Percentiles rank a stretch among this genome's conserved stretches.
Conservation (phyloP, 2,888 invertebrate genomes). For the Lydus trimaculatus region DNA sequence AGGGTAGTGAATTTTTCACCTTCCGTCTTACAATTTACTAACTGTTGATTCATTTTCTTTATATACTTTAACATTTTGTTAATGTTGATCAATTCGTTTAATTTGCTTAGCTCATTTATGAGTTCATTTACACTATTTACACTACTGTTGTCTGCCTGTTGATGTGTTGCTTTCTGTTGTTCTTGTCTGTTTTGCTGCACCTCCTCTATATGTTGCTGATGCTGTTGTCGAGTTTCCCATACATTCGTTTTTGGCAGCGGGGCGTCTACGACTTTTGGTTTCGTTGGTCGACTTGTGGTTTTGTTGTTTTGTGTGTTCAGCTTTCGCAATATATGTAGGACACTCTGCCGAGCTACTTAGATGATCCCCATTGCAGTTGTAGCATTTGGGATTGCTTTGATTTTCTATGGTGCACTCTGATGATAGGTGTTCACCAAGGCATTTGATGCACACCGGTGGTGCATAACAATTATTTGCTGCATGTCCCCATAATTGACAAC, state of each 20-base stretch:
- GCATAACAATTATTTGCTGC: slow-evolving; percentile 8
- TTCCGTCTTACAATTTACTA: neutral
- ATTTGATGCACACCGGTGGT: slow-evolving; percentile 11
- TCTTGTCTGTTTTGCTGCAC: neutral
- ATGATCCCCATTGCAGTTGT: slow-evolving; percentile 11
- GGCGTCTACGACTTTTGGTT: neutral
- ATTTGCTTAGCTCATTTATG: neutral
- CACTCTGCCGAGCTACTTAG: slow-evolving; percentile 9
- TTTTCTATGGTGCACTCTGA: neutral
- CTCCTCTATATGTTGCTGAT: neutral
- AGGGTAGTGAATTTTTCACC: neutral
- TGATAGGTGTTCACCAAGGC: neutral
- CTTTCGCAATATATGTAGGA: neutral
- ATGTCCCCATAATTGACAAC: slow-evolving; percentile 11
- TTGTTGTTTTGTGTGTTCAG: neutral
- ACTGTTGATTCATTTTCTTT: neutral
- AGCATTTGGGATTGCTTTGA: neutral
- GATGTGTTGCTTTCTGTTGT: neutral
- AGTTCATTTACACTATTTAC: neutral
- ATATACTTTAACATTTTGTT: neutral
- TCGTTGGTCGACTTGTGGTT: neutral
- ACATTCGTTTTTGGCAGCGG: neutral
- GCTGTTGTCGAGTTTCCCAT: neutral
- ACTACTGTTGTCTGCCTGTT: neutral
- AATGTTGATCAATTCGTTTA: neutral